phyloP scores from a whole-genome alignment of 1,140 invertebrate species.

The Pachypeltis micranthus region DNA sequence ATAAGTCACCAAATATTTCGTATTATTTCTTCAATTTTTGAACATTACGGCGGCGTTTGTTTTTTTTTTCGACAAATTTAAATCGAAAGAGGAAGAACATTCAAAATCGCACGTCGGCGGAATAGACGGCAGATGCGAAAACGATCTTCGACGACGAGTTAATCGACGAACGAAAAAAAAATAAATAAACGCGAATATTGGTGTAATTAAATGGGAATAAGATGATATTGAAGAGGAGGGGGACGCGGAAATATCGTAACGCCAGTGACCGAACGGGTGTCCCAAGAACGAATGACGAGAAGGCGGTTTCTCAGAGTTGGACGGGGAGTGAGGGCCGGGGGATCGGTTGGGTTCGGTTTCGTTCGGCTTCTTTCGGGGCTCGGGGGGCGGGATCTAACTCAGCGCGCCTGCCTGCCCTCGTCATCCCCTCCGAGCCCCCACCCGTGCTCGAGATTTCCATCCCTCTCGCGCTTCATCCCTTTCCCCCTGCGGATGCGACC shows the following conservation, averaged over 20 bases:
- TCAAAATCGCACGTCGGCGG: too few species aligned
- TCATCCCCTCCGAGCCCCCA: not conserved
- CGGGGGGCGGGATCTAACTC: constrained; percentile 3
- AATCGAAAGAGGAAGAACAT: too few species aligned
- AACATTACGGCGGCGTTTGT: too few species aligned
- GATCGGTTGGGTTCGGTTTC: constrained; percentile 7
- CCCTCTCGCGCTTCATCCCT: too few species aligned
- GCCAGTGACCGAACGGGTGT: not conserved
- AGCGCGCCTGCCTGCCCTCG: constrained; percentile 1
- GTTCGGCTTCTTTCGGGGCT: not conserved
- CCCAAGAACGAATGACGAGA: constrained; percentile 5
- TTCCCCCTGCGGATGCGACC: too few species aligned
- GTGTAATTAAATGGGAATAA: not conserved
- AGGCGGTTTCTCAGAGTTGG: not conserved
- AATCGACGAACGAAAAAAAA: not conserved
- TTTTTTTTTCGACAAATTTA: too few species aligned
- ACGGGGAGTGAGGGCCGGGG: constrained; percentile 6
- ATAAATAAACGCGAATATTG: too few species aligned
- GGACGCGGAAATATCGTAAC: not conserved
- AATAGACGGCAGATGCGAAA: too few species aligned
- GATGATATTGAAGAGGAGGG: too few species aligned
- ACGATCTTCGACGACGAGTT: too few species aligned
- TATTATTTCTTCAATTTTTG: too few species aligned
- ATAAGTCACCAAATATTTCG: not conserved
- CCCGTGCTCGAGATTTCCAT: constrained; percentile 7